Evolutionary conservation across 2,888 invertebrate genomes (phyloP).

Genomic region (Rhingia campestris): DNA sequence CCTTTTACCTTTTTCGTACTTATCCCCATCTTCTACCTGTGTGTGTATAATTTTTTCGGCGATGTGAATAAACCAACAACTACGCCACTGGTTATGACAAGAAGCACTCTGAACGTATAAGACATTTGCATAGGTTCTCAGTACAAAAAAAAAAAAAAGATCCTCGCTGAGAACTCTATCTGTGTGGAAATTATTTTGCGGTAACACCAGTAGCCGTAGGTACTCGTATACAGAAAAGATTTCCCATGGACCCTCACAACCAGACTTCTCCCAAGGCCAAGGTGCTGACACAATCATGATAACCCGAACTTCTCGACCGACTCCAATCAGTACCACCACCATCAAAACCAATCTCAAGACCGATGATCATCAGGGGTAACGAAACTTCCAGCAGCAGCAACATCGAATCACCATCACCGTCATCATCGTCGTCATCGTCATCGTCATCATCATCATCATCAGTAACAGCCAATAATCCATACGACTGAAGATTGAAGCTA

Average conservation of each 20-base stretch:
- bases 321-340: slow-evolving; percentile 45
- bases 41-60: slow-evolving; percentile 1
- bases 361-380: slow-evolving; percentile 60
- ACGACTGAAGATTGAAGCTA: slow-evolving; percentile 53
- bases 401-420: slow-evolving; percentile 54
- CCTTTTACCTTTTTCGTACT: slow-evolving; percentile 50
- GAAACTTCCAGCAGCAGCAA: slow-evolving; percentile 41
- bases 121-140: slow-evolving; percentile 48
- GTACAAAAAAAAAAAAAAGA: neutral
- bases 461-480: slow-evolving; percentile 65
- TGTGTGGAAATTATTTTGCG: neutral
- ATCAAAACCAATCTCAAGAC: slow-evolving; percentile 42
- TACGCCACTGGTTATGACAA: slow-evolving; percentile 55
- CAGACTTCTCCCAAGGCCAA: slow-evolving; percentile 63
- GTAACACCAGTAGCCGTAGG: slow-evolving; percentile 58
- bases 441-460: slow-evolving; percentile 29
- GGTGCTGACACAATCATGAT: slow-evolving; percentile 71
- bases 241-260: slow-evolving; percentile 48
- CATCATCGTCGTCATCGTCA: slow-evolving; percentile 42
- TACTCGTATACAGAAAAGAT: slow-evolving; percentile 7
- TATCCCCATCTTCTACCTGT: slow-evolving; percentile 18
- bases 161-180: too few species aligned
- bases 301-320: slow-evolving; percentile 36
- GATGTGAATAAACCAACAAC: slow-evolving; percentile 13
- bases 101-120: slow-evolving; percentile 33